phyloP scores from a whole-genome alignment of 2,888 invertebrate species.

The Platycnemis pennipes region DNA sequence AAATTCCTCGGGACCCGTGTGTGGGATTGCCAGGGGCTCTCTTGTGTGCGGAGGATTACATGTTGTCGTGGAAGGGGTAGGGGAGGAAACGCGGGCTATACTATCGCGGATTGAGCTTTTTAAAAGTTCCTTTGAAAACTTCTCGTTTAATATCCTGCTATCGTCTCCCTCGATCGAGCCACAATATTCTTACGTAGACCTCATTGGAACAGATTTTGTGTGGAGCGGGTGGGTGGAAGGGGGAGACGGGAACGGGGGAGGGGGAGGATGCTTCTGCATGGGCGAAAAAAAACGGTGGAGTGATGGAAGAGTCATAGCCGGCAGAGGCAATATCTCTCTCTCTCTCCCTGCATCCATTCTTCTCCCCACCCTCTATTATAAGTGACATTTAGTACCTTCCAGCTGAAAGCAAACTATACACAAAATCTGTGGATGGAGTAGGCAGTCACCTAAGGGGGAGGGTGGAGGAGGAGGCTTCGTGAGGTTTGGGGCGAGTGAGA shows the following conservation, averaged over 20 bases:
- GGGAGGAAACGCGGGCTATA: neutral
- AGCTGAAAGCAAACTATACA: constrained; percentile 68
- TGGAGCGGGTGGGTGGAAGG: neutral
- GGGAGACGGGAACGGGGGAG: neutral
- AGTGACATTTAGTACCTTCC: constrained; percentile 69
- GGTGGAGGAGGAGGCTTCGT: neutral
- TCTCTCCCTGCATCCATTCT: constrained; percentile 57
- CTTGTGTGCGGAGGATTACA: constrained; percentile 51
- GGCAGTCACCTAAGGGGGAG: neutral
- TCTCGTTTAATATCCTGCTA: constrained; percentile 68
- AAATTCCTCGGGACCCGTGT: constrained; percentile 37
- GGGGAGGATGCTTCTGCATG: neutral
- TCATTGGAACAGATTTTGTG: constrained; percentile 63
- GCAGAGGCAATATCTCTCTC: constrained; percentile 42
- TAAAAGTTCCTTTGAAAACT: constrained; percentile 61
- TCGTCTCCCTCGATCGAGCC: constrained; percentile 66
- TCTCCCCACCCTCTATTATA: constrained; percentile 54
- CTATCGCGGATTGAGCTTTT: constrained; percentile 57
- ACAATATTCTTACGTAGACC: constrained; percentile 65
- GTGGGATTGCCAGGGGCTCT: neutral
- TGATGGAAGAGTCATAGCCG: neutral
- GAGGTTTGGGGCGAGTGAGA: neutral
- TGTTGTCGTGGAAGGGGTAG: neutral
- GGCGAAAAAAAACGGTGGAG: neutral
- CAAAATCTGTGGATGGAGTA: constrained; percentile 66